Percentiles rank a stretch among this genome's conserved stretches.
Evolutionary conservation across 2,113 vertebrate species (phyloP).

Genomic region (Tichodroma muraria): DNA sequence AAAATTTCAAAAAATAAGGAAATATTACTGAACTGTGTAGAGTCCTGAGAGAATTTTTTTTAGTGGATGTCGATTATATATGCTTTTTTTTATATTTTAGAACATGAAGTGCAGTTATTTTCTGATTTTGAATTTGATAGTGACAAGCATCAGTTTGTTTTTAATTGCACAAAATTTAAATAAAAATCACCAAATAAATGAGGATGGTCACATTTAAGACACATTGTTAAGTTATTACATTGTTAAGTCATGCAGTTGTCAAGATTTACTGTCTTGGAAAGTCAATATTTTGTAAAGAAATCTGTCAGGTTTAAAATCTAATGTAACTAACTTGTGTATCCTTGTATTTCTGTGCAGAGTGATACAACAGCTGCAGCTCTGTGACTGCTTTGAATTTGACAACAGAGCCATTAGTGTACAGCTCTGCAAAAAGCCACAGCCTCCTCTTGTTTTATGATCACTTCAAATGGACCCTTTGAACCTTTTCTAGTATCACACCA

Average conservation of each 20-base stretch:
- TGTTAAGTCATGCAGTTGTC: background rate
- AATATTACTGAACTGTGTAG: background rate
- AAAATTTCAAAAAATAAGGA: background rate
- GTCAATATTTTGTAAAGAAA: background rate
- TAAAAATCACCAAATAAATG: background rate
- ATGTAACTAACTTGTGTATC: background rate
- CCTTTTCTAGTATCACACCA: background rate
- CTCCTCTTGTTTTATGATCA: background rate
- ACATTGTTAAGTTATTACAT: background rate
- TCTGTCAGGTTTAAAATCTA: background rate
- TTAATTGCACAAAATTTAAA: background rate
- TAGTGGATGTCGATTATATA: accelerated
- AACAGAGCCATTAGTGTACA: background rate
- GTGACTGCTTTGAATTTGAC: accelerated
- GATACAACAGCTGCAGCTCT: background rate
- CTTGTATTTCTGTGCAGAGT: background rate
- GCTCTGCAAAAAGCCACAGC: background rate
- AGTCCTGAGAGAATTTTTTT: background rate
- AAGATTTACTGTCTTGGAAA: background rate
- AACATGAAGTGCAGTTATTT: background rate
- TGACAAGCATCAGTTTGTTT: background rate
- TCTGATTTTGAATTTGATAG: background rate
- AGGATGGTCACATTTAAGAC: background rate
- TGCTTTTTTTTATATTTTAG: background rate
- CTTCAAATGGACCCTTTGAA: background rate